Evolutionary conservation across 1,140 invertebrate genomes (phyloP), one percentile per base, ranked within the genome.

Genomic region (Gryon sp.): DNA sequence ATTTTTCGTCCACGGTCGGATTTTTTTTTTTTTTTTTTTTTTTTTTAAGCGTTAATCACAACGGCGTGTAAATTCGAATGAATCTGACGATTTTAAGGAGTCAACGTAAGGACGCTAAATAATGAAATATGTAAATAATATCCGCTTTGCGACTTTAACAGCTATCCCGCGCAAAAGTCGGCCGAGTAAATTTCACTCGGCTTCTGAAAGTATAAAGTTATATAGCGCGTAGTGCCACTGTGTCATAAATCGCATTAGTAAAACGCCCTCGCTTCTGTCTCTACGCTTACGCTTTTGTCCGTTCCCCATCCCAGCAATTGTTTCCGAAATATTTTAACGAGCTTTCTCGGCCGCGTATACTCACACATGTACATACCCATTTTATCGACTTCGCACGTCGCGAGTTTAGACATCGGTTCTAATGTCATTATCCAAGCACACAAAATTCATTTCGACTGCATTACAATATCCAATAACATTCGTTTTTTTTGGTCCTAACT

Each of bases 61-160:
- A n/a, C n/a, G n/a, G n/a, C n/a, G 24, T 34, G 66, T 66, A 75
- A 68, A 75, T 68, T 55, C 9, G 15, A 55, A 55, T 55, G 34
- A 55, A 62, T 53, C 55, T 43, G 46, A 66, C 26, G 55, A 66
- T 62, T 38, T 52, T 62, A 55, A 52, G 32, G 46, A 72, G 26
- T 55, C 30, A 45, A 53, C 70, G 76, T 43, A 43, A 68, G 75
- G 50, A 62, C 41, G 43, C 73, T 66, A 75, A 79, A 79, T 75
- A 75, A 79, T 79, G 70, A 79, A 79, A 66, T 70, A 79, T 75
- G 76, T 79, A 79, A 79, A 79, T 79, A 79, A 75, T 75, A 76
- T 76, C 74, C 74, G 65, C 74, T 77, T 77, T 77, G 73, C 65
- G 65, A 69, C 65, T 62, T 62, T 40, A 46, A 26, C 28, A 45